Conservation (phyloP, 2,113 vertebrate genomes). For the Oreochromis aureus region DNA sequence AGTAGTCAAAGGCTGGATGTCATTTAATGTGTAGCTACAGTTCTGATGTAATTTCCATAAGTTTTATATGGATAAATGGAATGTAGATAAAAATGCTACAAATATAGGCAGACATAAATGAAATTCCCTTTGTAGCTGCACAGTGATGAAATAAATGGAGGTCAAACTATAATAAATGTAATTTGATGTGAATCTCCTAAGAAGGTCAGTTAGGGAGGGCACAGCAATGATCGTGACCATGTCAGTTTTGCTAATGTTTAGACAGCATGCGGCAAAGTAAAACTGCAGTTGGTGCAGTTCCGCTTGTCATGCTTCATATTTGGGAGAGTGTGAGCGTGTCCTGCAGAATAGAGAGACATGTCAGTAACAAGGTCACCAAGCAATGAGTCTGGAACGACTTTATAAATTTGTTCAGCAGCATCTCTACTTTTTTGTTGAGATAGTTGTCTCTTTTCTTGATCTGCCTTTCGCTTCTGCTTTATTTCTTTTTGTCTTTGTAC, state of each 20-base stretch:
- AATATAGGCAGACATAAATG: background rate
- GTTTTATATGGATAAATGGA: background rate
- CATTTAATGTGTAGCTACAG: background rate
- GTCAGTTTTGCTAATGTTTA: conserved; percentile 40
- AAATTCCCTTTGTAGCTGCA: background rate
- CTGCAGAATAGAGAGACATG: background rate
- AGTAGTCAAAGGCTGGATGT: background rate
- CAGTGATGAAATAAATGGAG: background rate
- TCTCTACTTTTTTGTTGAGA: background rate
- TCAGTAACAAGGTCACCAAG: conserved; percentile 41
- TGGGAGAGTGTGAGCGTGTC: background rate
- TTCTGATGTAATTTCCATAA: background rate
- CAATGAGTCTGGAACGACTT: background rate
- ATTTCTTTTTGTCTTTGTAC: background rate
- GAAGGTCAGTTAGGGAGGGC: conserved; percentile 18
- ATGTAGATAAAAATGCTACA: background rate
- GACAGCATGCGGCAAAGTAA: conserved; percentile 17
- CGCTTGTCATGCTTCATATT: conserved; percentile 44
- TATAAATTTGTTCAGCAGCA: background rate
- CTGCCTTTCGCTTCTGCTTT: background rate
- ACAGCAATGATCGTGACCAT: background rate
- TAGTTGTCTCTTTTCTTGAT: background rate
- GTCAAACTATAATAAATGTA: background rate
- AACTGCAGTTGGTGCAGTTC: conserved; percentile 44
- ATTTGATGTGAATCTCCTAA: conserved; percentile 28